Conservation (phyloP, 2,113 vertebrate species). For the Hystrix brachyura region DNA sequence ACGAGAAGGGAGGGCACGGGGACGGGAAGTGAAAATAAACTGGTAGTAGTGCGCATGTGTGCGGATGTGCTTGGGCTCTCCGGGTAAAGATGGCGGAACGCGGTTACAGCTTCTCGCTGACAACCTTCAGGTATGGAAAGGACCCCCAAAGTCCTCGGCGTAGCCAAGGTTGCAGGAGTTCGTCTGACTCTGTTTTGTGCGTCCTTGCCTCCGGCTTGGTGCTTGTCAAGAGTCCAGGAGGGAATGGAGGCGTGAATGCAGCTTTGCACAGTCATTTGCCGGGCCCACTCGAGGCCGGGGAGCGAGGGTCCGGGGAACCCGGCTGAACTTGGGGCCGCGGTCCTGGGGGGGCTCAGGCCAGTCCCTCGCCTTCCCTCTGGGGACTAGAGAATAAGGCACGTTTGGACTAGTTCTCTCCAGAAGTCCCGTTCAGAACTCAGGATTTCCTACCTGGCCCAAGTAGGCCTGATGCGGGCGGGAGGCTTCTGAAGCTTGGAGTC, state of each 20-base stretch:
- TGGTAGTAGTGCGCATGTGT: slow-evolving; percentile 59
- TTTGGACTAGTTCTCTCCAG: neutral
- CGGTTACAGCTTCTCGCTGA: slow-evolving; percentile 98
- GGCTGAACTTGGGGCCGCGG: neutral
- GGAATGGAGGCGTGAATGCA: neutral
- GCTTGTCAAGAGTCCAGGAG: neutral
- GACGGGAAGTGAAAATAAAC: neutral
- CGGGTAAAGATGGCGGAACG: slow-evolving; percentile 95
- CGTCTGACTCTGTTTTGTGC: rapidly evolving
- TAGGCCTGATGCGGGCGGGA: neutral
- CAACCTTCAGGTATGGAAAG: slow-evolving; percentile 95
- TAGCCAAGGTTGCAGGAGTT: neutral
- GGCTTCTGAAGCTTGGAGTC: neutral
- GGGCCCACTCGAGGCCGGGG: rapidly evolving
- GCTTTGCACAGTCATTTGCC: slow-evolving; percentile 76
- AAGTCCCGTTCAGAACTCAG: neutral
- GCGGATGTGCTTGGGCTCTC: neutral
- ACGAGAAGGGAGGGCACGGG: rapidly evolving
- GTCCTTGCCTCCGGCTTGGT: neutral
- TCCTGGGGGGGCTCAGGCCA: too few relatives aligned
- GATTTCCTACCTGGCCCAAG: neutral
- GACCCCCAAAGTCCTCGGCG: neutral
- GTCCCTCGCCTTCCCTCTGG: neutral
- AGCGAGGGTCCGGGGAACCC: rapidly evolving
- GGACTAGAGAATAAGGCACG: neutral